Base-by-base conservation (phyloP, 2,888 invertebrate genomes). In the Monochamus alternatus region DNA sequence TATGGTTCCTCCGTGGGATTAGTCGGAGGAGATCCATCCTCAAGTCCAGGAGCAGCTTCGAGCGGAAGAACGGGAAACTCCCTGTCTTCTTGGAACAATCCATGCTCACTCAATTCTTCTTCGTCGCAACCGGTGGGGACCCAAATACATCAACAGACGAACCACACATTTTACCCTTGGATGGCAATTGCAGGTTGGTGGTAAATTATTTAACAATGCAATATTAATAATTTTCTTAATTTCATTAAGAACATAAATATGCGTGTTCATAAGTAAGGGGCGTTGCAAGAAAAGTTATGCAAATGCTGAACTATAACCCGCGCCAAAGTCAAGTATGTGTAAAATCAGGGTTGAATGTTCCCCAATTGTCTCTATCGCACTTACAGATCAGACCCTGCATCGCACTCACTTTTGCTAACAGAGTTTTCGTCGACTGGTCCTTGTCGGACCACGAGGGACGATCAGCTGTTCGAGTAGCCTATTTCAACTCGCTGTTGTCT, bases 131-230 rank as follows among this genome's bases (percentile, higher is more conserved):
- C 94, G 81, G 92, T 92, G 81, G 93, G 94, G 68, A 95, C 95
- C 85, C 96, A 95, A 88, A 94, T 96, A 84, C 96, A 96, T 90
- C 97, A 97, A 90, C 95, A 96, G 91, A 93, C 95, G 90, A 96
- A 94, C 90, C 97, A 97, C 93, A 97, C 97, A 88, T 97, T 97
- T 92, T 97, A 97, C 91, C 97, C 97, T 86, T 97, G 97, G 97
- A 97, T 97, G 97, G 97, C 97, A 91, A 97, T 97, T 92, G 97
- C 97, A 97, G 97, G 97, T 66, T 66, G 52, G 66, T 66, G 32
- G 51, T 97, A 90, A 94, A 96, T 92, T 84, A 52, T 79, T 52
- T 74, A 47, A 47, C 65, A 43, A 71, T 73, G 73, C 52, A 44
- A 69, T 44, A 69, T 10, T 47, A 38, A 68, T n/a, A 31, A 74